Conservation (phyloP, 2,113 vertebrate species). For the Petrocephalus microphthalmus region DNA sequence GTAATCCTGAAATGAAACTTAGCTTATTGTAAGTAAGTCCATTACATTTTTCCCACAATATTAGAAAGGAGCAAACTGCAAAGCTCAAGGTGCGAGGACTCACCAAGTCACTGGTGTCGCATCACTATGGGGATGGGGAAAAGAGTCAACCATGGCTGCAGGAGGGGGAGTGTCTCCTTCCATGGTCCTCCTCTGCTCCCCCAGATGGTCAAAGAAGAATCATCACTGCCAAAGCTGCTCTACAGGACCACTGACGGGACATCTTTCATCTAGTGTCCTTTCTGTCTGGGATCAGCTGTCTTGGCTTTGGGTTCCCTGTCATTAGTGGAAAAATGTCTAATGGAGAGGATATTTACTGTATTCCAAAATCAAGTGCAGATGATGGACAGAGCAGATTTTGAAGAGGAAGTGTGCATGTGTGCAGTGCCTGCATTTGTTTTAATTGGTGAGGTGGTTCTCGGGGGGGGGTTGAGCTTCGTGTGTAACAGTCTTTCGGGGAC, state of each 20-base stretch:
- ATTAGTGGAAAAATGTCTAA: not conserved
- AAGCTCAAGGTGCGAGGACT: conserved; percentile 36
- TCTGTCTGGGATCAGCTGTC: not conserved
- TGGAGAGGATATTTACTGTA: not conserved
- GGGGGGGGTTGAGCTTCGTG: not conserved
- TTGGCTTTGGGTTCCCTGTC: not conserved
- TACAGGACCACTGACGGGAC: conserved; percentile 57
- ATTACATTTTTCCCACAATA: not conserved
- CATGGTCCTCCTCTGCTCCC: conserved; percentile 40
- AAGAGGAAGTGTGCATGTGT: not conserved
- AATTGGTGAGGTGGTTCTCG: not conserved
- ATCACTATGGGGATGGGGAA: conserved; percentile 51
- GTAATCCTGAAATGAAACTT: not conserved
- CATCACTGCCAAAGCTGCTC: conserved; percentile 52
- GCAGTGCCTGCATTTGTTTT: not conserved
- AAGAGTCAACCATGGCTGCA: not conserved
- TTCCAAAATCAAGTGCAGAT: not conserved
- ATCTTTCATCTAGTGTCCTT: conserved; percentile 67
- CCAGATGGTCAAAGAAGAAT: conserved; percentile 27
- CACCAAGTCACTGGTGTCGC: conserved; percentile 41
- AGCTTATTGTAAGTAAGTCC: not conserved
- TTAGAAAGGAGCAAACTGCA: conserved; percentile 51
- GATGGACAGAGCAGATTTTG: not conserved
- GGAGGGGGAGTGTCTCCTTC: conserved; percentile 21
- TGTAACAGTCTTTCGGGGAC: not conserved